phyloP scores from a whole-genome alignment of 2,797 vertebrate species.

The Spizella passerina region DNA sequence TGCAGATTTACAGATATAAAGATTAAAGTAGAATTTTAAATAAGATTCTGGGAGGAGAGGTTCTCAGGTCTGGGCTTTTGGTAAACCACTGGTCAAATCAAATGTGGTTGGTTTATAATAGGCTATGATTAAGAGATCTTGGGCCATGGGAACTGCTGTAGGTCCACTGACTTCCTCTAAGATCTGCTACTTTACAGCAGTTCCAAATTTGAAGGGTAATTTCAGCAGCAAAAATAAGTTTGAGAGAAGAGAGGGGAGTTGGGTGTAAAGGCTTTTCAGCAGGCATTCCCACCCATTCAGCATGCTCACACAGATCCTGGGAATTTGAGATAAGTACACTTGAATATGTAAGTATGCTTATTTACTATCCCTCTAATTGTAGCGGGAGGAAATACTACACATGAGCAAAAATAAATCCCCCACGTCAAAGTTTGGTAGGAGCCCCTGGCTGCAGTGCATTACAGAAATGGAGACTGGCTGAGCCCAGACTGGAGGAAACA shows the following conservation, averaged over 20 bases:
- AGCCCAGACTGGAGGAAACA: not conserved
- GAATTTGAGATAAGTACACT: not conserved
- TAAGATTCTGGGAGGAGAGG: not conserved
- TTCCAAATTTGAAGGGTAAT: not conserved
- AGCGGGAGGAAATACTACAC: not conserved
- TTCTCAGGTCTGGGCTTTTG: not conserved
- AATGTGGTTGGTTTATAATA: not conserved
- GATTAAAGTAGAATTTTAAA: not conserved
- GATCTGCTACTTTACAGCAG: not conserved
- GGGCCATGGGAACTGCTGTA: not conserved
- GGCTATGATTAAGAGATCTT: not conserved
- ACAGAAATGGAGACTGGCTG: not conserved
- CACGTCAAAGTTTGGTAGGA: not conserved
- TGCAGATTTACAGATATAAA: not conserved
- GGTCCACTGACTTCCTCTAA: not conserved
- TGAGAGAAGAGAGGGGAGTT: not conserved
- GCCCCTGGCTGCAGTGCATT: not conserved
- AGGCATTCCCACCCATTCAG: not conserved
- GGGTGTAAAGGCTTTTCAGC: not conserved
- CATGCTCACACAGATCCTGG: not conserved
- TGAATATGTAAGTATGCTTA: not conserved
- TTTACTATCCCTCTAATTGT: not conserved
- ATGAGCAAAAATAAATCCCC: not conserved
- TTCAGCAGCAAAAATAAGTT: not conserved
- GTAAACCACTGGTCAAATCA: not conserved